A percentile compares a stretch with the other conserved stretches of the same genome.
phyloP scores from a whole-genome alignment of 2,113 vertebrate genomes.

The Antechinus stuartii region DNA sequence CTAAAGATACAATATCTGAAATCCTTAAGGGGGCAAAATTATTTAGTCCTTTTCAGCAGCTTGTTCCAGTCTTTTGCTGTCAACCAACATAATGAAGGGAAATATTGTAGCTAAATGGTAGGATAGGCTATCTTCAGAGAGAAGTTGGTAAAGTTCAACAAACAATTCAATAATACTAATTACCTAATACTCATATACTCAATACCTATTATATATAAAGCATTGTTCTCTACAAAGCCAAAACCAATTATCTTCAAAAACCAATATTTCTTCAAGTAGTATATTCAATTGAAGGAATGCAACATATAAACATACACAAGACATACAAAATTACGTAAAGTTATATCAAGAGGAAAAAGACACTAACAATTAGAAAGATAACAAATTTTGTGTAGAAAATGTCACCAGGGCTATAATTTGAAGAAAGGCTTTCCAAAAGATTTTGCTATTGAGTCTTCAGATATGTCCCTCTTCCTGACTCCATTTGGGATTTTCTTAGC shows the following conservation, averaged over 20 bases:
- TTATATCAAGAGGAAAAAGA: background rate
- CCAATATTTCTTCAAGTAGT: background rate
- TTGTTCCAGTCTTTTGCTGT: background rate
- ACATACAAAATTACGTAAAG: background rate
- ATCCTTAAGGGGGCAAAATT: background rate
- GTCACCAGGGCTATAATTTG: background rate
- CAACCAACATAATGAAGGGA: background rate
- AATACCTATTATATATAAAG: background rate
- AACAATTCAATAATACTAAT: background rate
- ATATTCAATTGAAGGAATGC: background rate
- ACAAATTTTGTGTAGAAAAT: background rate
- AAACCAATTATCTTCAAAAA: background rate
- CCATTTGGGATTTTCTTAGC: background rate
- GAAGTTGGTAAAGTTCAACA: background rate
- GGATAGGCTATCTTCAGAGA: background rate
- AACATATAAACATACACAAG: background rate
- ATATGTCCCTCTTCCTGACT: background rate
- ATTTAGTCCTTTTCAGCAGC: background rate
- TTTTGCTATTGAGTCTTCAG: background rate
- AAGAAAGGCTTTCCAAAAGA: background rate
- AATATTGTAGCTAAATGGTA: background rate
- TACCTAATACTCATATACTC: too few relatives aligned
- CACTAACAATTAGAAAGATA: background rate
- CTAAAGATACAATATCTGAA: background rate
- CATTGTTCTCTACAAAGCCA: background rate